Evolutionary conservation across 2,888 invertebrate species (phyloP).

Genomic region (Amphipyra berbera): DNA sequence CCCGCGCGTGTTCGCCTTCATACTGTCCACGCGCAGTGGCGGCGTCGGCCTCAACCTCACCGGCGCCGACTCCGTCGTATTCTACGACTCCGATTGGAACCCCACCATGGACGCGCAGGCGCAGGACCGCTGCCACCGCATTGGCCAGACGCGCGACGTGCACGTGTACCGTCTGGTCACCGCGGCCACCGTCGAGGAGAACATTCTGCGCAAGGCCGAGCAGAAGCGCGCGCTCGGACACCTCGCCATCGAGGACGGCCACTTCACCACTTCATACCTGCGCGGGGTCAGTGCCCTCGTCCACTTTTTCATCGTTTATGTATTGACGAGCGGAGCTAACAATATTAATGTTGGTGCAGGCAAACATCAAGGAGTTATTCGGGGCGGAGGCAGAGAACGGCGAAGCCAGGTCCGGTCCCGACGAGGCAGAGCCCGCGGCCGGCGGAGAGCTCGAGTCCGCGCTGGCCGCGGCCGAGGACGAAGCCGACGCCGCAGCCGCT

Average conservation of each 20-base stretch:
- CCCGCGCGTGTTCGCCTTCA: constrained; percentile 98
- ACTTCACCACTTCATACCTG: constrained; percentile 99
- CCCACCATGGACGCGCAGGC: constrained; percentile 99
- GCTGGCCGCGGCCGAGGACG: constrained; percentile 97
- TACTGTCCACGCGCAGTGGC: constrained; percentile 98
- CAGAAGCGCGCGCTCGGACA: constrained; percentile 98
- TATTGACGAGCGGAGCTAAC: too few relatives aligned
- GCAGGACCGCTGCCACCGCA: constrained; percentile 98
- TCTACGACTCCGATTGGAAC: constrained; percentile 99
- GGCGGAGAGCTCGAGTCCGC: constrained; percentile 93
- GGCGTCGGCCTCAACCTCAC: constrained; percentile 99
- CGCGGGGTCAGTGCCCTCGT: constrained; percentile 86
- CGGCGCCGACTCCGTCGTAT: constrained; percentile 99
- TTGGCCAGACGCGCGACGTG: constrained; percentile 99
- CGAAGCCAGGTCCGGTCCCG: constrained; percentile 90
- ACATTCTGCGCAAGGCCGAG: constrained; percentile 99
- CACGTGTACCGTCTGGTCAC: constrained; percentile 99
- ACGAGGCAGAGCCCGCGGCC: constrained; percentile 90
- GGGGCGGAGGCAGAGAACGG: constrained; percentile 91
- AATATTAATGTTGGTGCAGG: constrained; percentile 84
- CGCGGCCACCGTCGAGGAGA: constrained; percentile 99
- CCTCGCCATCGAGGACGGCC: constrained; percentile 99
- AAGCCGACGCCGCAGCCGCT: constrained; percentile 97
- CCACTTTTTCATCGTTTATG: neutral
- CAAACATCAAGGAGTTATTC: constrained; percentile 98